Base-by-base conservation (phyloP, 2,888 invertebrate genomes). In the Drosophila helvetica region DNA sequence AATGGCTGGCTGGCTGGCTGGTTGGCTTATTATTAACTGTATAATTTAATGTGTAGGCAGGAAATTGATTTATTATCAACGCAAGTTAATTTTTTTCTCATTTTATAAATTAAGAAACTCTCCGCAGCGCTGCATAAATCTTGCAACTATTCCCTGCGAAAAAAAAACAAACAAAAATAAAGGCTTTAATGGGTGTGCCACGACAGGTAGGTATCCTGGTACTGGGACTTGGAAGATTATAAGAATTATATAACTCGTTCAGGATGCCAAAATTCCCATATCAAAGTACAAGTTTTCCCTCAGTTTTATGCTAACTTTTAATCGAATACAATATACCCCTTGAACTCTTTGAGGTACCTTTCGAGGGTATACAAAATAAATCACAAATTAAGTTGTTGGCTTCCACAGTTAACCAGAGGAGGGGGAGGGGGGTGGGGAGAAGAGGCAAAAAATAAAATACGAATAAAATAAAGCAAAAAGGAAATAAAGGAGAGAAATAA, bases 311-410 rank as follows among this genome's bases (percentile, higher is more conserved):
- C 33, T 4, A 1, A 3, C 2, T 27, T 25, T 25, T 25, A 25
- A 25, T 7, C 25, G 25, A 25, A 27, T 27, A 27, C 9, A 30
- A 30, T 27, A 30, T 30, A 27, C 12, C 12, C 12, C 12, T 33
- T 0, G 33, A 33, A 33, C 38, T n/a, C 38, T 2, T 38, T 15
- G 1, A 15, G 0, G 2, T 2, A 7, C 38, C 6, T 38, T 38
- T 38, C 15, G 2, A 38, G 38, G 38, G 38, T n/a, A 38, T 2
- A 38, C 38, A 83, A 88, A 84, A 75, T 67, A 85, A 81, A 85
- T 81, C 70, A 69, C 82, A 89, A 85, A 85, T 85, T 87, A 85
- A 85, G 89, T 82, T 87, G 89, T 89, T 85, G 86, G 89, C 84
- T 87, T 79, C 84, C 86, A 85, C 88, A 87, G 89, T 88, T 83